phyloP scores from a whole-genome alignment of 1,140 invertebrate species.

The Schlechtendalia chinensis region DNA sequence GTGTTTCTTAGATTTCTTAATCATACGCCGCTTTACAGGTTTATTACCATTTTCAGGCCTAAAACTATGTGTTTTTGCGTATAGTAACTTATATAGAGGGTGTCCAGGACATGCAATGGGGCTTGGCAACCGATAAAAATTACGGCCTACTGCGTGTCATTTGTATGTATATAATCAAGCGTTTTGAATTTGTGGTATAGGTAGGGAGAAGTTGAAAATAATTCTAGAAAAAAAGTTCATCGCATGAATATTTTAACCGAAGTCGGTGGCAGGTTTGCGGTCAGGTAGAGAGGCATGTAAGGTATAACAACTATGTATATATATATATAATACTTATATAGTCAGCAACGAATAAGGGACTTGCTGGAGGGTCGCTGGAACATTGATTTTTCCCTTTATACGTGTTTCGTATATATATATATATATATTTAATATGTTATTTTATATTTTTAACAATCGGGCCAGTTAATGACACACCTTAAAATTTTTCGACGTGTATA shows the following conservation, averaged over 20 bases:
- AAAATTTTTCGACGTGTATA: background rate
- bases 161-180: background rate
- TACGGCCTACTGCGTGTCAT: background rate
- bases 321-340: background rate
- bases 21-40: no score
- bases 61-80: background rate
- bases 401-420: background rate
- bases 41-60: background rate
- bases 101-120: background rate
- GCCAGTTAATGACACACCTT: background rate
- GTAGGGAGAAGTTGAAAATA: background rate
- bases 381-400: constrained; percentile 42
- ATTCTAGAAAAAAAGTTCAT: constrained; percentile 1
- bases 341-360: background rate
- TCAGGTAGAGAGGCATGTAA: background rate
- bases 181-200: background rate
- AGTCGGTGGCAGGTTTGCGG: background rate
- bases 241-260: constrained; percentile 32
- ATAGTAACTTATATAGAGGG: background rate
- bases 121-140: background rate
- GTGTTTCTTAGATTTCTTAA: background rate
- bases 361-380: constrained; percentile 39
- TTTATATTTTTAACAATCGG: background rate
- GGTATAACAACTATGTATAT: background rate
- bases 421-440: background rate